Evolutionary conservation across 2,888 invertebrate genomes (phyloP), one percentile per base, ranked within the genome.

Genomic region (Orchesella flavescens): DNA sequence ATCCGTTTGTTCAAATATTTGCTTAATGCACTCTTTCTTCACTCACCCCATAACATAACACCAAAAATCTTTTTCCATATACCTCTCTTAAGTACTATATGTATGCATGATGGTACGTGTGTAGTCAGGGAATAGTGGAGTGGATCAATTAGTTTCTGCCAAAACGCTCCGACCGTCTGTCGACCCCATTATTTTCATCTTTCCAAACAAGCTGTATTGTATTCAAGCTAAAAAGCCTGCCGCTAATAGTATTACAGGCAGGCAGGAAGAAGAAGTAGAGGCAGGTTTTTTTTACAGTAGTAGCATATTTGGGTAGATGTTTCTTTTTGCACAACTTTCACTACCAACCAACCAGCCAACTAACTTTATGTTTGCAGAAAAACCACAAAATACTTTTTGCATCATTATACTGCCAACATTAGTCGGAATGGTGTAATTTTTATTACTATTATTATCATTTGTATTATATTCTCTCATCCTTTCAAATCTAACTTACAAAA

Each of bases 121-220:
- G 66, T 53, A 21, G 44, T 53, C 57, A 77, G 24, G 78, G 24
- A 68, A 68, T 53, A n/a, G 55, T 61, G 21, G 80, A 81, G 74
- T 81, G 81, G 81, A 81, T 81, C 81, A 81, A 81, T 81, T 81
- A 81, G 81, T 81, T 81, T 81, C 81, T 81, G 81, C 81, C 81
- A 81, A 81, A 81, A 81, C 73, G 74, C 81, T 81, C 81, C 61
- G 80, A 68, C 80, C 80, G 73, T 73, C 68, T 66, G 69, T 75
- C 81, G 81, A 74, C 75, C 81, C 75, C 81, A 81, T 81, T 81
- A 81, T 75, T 81, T 68, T 75, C 81, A 74, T 74, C 73, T 80
- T 74, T 68, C 75, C 34, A 75, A 80, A 73, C 80, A 80, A 80
- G 63, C 81, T 55, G 72, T 49, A 69, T 53, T 69, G 49, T 69